Evolutionary conservation across 2,113 vertebrate species (phyloP).

Genomic region (Casuarius casuarius): DNA sequence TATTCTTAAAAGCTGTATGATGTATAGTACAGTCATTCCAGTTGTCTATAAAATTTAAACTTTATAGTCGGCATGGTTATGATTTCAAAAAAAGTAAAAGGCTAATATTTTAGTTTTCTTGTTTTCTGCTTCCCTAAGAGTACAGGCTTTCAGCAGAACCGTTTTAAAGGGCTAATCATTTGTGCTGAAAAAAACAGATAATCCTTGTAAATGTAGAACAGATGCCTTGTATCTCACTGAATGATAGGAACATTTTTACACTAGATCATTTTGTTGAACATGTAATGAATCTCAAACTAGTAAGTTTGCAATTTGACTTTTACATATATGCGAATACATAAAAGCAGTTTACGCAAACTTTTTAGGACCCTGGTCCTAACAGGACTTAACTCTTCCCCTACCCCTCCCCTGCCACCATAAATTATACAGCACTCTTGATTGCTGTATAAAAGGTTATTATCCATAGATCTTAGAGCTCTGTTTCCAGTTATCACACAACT

Average conservation of each 20-base stretch:
- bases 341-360: background rate
- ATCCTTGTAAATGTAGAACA: background rate
- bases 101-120: background rate
- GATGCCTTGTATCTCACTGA: background rate
- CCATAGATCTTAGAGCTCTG: background rate
- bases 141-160: background rate
- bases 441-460: background rate
- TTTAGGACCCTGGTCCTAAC: background rate
- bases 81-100: background rate
- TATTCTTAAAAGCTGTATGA: background rate
- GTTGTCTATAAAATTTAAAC: background rate
- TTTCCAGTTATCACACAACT: background rate
- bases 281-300: background rate
- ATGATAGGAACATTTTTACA: background rate
- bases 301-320: background rate
- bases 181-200: background rate
- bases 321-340: background rate
- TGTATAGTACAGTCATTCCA: background rate
- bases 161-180: conserved; percentile 16
- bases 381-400: background rate
- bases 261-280: background rate
- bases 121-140: background rate
- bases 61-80: background rate
- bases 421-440: background rate
- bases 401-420: background rate